Base-by-base conservation (phyloP, 2,797 vertebrate species). In the Poeciliopsis turneri region DNA sequence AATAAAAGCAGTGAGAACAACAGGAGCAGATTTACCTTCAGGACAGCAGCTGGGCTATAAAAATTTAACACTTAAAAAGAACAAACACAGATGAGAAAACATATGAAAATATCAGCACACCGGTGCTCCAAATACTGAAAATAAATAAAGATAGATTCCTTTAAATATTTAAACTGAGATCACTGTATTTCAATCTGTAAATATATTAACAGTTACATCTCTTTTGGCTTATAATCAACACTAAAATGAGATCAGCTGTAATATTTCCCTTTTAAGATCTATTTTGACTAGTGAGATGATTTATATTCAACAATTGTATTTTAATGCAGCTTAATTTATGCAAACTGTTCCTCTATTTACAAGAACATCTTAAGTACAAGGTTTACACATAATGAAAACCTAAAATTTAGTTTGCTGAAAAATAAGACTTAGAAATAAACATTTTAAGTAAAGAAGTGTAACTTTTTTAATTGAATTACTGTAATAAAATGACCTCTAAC, bases 41-140 rank as follows among this genome's bases (percentile, higher is more conserved):
- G 73, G 23, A 13, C 33, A 16, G 75, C 81, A 86, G 84, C 82
- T 84, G 84, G 20, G 74, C 78, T 25, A 68, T 85, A 74, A 88
- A 88, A 84, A 64, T 74, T 77, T 28, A 68, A 83, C 4, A 30
- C 64, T 36, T 70, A 69, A 78, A 76, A 78, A 78, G 57, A 47
- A 45, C 39, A 71, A 23, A 39, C 33, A 66, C 41, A 13, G 25
- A 55, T 43, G 66, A 30, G 51, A 0, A 33, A 79, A 59, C 64
- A 8, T 20, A 10, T 47, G 11, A 5, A 23, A 15, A 64, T 23
- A 12, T 47, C 5, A 10, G 11, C 4, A 25, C 47, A 36, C 1
- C 8, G 6, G 23, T 68, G 2, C 61, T 36, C 18, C 5, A 39
- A 47, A 5, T 4, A 25, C 25, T 41, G 36, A 41, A 68, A 41